Evolutionary conservation across 2,797 vertebrate genomes (phyloP).

Genomic region (Myripristis murdjan): DNA sequence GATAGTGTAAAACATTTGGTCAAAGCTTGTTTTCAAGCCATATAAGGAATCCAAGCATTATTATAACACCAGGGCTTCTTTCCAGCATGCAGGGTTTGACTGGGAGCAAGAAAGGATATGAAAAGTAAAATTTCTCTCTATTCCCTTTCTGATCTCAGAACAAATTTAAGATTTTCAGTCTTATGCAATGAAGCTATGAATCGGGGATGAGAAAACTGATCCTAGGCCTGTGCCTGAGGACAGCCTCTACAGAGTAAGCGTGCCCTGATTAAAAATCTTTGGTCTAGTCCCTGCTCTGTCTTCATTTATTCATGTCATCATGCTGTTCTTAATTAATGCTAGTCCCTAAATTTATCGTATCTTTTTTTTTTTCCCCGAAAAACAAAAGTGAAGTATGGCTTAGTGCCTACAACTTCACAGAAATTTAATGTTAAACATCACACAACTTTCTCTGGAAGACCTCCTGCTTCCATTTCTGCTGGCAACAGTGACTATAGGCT

Average conservation of each 20-base stretch:
- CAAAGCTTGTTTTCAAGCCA: constrained; percentile 4
- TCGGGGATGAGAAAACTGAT: constrained; percentile 10
- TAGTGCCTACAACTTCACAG: no score
- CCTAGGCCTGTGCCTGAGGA: constrained; percentile 22
- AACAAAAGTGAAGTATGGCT: no score
- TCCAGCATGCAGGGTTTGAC: constrained; percentile 13
- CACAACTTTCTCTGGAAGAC: background rate
- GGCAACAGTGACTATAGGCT: background rate
- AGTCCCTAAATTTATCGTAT: no score
- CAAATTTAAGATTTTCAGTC: constrained; percentile 3
- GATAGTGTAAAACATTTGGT: background rate
- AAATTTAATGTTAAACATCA: no score
- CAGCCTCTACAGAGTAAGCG: background rate
- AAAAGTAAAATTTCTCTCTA: constrained; percentile 4
- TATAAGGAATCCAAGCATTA: constrained; percentile 20
- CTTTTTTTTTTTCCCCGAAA: no score
- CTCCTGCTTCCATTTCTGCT: constrained; percentile 15
- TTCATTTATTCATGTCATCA: no score
- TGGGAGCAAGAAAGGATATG: constrained; percentile 8
- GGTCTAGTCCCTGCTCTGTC: no score
- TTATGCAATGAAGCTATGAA: constrained; percentile 25
- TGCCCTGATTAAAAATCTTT: constrained; percentile 16
- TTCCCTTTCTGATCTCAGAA: constrained; percentile 20
- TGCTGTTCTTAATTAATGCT: no score
- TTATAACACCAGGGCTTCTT: background rate